phyloP scores from a whole-genome alignment of 2,888 invertebrate species.

The Hypomecis atomaria region DNA sequence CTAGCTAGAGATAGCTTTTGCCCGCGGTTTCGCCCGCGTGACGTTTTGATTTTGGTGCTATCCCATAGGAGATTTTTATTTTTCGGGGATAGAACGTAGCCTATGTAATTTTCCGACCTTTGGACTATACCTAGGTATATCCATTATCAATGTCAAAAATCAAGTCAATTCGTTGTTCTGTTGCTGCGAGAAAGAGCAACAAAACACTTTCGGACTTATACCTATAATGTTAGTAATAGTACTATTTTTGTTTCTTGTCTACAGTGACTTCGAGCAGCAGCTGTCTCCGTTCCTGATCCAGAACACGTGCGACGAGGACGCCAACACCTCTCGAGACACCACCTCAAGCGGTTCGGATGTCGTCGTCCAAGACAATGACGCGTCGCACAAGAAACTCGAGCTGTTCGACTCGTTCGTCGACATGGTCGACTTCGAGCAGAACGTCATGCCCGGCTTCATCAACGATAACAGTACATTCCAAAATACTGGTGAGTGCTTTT shows the following conservation, averaged over 20 bases:
- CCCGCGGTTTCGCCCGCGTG: too few species aligned
- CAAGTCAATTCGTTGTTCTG: too few species aligned
- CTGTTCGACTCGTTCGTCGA: conserved; percentile 61
- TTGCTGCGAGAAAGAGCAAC: too few species aligned
- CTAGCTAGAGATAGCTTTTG: too few species aligned
- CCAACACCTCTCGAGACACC: conserved; percentile 52
- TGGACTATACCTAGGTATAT: too few species aligned
- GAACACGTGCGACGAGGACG: conserved; percentile 73
- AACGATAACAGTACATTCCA: conserved; percentile 76
- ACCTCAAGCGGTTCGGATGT: conserved; percentile 56
- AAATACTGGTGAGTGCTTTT: conserved; percentile 54
- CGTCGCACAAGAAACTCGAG: not conserved
- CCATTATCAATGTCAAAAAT: too few species aligned
- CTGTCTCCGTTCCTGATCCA: conserved; percentile 83
- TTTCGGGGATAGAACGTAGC: too few species aligned
- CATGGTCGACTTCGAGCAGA: conserved; percentile 74
- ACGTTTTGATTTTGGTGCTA: too few species aligned
- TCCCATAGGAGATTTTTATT: too few species aligned
- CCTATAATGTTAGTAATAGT: too few species aligned
- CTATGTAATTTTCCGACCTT: too few species aligned
- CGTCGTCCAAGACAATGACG: conserved; percentile 57
- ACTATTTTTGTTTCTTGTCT: conserved; percentile 16
- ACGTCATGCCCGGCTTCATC: conserved; percentile 77
- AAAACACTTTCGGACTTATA: too few species aligned
- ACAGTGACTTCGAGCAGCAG: conserved; percentile 84